Evolutionary conservation across 2,888 invertebrate species (phyloP).

Genomic region (Dorcus hopei): DNA sequence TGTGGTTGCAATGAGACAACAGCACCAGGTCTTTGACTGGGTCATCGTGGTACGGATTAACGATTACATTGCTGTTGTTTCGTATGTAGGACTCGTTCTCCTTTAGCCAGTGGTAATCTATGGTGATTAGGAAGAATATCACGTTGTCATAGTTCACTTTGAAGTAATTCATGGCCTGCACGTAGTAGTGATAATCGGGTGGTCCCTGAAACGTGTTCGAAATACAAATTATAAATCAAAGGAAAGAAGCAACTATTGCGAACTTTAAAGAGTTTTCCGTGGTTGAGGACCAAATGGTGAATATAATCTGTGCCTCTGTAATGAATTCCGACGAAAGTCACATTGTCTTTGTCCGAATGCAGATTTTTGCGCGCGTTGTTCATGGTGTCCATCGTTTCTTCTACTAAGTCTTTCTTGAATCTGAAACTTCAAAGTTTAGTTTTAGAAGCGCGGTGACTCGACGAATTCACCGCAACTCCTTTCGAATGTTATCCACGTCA

Average conservation of each 20-base stretch:
- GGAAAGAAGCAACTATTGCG: neutral
- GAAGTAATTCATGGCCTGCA: slow-evolving; percentile 23
- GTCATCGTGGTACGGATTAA: slow-evolving; percentile 12
- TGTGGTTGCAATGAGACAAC: slow-evolving; percentile 24
- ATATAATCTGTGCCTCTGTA: slow-evolving; percentile 21
- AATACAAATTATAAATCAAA: neutral
- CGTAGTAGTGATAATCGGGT: slow-evolving; percentile 19
- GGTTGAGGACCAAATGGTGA: slow-evolving; percentile 1
- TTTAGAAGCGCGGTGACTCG: neutral
- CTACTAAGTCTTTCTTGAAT: slow-evolving; percentile 9
- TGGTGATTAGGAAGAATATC: slow-evolving; percentile 22
- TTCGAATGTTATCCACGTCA: slow-evolving; percentile 13
- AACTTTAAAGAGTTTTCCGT: slow-evolving; percentile 8
- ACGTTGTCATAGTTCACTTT: slow-evolving; percentile 16
- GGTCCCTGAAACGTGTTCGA: slow-evolving; percentile 10
- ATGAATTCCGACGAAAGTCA: slow-evolving; percentile 20
- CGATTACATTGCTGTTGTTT: slow-evolving; percentile 6
- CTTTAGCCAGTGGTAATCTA: slow-evolving; percentile 16
- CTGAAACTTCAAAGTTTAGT: slow-evolving; percentile 8
- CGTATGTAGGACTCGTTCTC: slow-evolving; percentile 6
- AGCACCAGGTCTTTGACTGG: slow-evolving; percentile 18
- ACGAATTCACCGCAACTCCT: slow-evolving; percentile 15
- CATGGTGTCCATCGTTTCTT: slow-evolving; percentile 1
- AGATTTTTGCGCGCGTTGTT: neutral
- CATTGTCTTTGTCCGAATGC: slow-evolving; percentile 4